Base-by-base conservation (phyloP, 1,140 invertebrate species). In the Aphelenchoides fujianensis region DNA sequence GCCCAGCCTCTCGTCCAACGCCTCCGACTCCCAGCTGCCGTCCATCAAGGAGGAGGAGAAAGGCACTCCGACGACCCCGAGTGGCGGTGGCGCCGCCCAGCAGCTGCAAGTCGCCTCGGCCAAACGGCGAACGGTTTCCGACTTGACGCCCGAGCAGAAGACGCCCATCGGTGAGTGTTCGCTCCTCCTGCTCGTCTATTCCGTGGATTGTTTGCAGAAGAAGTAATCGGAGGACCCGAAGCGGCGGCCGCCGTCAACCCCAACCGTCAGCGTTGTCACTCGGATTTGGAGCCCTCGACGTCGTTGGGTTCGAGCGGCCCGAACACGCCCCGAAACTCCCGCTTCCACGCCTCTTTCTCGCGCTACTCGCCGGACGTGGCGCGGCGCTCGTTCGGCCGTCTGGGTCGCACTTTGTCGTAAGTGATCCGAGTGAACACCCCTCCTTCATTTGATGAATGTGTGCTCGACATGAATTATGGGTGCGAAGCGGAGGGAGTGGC, bases 401-500 rank as follows among this genome's bases (percentile, higher is more conserved):
- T 82, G 1, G 80, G 81, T n/a, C 53, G 81, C 35, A 82, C 81
- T 1, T 68, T 82, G 28, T 79, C 78, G 81, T 84, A 71, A 62
- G 48, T 48, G 41, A 16, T 48, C n/a, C n/a, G n/a, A n/a, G n/a
- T n/a, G n/a, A n/a, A n/a, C n/a, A n/a, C n/a, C n/a, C n/a, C n/a
- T n/a, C n/a, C n/a, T n/a, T n/a, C n/a, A n/a, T n/a, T n/a, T n/a
- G n/a, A n/a, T n/a, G n/a, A n/a, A n/a, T n/a, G n/a, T n/a, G n/a
- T n/a, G n/a, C n/a, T n/a, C n/a, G n/a, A n/a, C n/a, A n/a, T n/a
- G n/a, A n/a, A n/a, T n/a, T n/a, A n/a, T n/a, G n/a, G n/a, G n/a
- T n/a, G n/a, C n/a, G n/a, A n/a, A n/a, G n/a, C n/a, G n/a, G n/a
- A n/a, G n/a, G n/a, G n/a, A n/a, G n/a, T n/a, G n/a, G n/a, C n/a